These are phyloP conservation scores for Emydoidea blandingii DNA, from an alignment of 2,797 vertebrate species.

Conservation along the genomic window DNA sequence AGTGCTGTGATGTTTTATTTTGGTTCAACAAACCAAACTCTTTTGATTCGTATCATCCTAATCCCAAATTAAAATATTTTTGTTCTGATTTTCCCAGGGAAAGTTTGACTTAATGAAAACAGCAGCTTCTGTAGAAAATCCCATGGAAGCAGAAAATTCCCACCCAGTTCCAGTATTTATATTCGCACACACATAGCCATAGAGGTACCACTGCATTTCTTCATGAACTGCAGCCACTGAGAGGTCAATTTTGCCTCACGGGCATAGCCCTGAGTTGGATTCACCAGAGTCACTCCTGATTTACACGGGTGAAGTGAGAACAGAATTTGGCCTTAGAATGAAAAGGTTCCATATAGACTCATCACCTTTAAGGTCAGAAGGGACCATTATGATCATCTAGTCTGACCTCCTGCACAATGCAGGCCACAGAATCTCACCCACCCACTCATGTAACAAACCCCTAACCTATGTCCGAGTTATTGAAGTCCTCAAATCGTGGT, in stretches of 20 bases:
- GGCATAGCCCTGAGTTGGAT: neutral
- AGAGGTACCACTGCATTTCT: neutral
- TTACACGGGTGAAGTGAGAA: neutral
- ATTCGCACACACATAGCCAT: neutral
- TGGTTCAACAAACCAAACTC: neutral
- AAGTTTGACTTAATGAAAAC: neutral
- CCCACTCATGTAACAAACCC: too few species aligned
- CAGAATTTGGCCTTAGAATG: neutral
- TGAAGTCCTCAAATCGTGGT: too few species aligned
- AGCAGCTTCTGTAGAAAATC: neutral
- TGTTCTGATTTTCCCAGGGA: neutral
- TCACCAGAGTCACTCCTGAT: neutral
- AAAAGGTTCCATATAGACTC: neutral
- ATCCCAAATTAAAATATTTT: neutral
- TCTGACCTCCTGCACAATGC: too few species aligned
- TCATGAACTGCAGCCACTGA: neutral
- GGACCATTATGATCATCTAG: too few species aligned
- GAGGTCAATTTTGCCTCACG: too few species aligned
- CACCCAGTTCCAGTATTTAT: neutral
- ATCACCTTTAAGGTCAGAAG: too few species aligned
- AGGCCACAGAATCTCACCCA: too few species aligned
- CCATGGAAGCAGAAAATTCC: neutral
- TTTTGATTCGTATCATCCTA: neutral
- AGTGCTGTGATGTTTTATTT: neutral
- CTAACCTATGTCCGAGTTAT: too few species aligned